A percentile compares a stretch with the other conserved stretches of the same genome.
These are phyloP conservation scores for Anguilla japonica DNA, from an alignment of 2,113 vertebrate genomes.

Conservation along the genomic window DNA sequence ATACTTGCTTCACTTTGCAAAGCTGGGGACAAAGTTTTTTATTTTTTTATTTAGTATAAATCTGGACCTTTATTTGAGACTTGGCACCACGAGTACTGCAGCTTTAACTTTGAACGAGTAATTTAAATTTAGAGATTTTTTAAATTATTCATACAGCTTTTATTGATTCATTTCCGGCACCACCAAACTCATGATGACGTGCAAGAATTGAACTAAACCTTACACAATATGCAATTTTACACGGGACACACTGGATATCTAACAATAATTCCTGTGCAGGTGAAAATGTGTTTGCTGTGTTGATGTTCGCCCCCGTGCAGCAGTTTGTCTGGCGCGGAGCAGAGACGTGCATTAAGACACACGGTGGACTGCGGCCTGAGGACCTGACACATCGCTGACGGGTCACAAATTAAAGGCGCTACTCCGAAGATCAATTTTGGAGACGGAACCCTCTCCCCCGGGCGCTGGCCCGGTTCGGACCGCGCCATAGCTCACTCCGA, in stretches of 20 bases:
- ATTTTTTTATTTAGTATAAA: not conserved
- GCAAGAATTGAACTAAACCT: not conserved
- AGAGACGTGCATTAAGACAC: not conserved
- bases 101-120: no score
- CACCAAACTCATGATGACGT: not conserved
- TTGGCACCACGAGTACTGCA: not conserved
- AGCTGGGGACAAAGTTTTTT: not conserved
- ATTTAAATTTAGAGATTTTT: no score
- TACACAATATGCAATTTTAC: not conserved
- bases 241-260: no score
- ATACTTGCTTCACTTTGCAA: not conserved
- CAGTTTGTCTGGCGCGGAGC: not conserved
- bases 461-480: not conserved
- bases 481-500: not conserved
- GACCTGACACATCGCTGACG: not conserved
- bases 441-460: not conserved
- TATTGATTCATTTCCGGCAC: no score
- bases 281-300: no score
- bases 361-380: not conserved
- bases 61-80: not conserved
- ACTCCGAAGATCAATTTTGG: not conserved
- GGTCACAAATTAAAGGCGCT: not conserved
- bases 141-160: no score
- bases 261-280: no score
- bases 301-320: not conserved